These are phyloP conservation scores for Herminia tarsipennalis DNA, from an alignment of 2,888 invertebrate genomes.

Conservation along the genomic window DNA sequence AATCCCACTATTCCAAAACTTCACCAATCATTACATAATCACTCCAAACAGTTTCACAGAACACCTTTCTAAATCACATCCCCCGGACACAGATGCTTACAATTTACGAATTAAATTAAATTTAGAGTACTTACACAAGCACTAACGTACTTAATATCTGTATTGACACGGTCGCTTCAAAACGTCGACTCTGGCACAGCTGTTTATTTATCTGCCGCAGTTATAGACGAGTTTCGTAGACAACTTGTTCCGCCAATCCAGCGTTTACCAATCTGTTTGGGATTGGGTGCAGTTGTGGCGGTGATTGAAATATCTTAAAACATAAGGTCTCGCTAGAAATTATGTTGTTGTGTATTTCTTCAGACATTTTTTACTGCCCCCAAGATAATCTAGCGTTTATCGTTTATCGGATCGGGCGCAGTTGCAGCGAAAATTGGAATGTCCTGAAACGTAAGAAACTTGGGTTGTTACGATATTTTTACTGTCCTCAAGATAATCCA, in stretches of 20 bases:
- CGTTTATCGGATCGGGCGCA: too few species aligned
- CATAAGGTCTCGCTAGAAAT: too few species aligned
- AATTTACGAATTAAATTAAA: slow-evolving; percentile 39
- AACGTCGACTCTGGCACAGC: slow-evolving; percentile 63
- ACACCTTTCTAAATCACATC: not conserved
- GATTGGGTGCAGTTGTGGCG: slow-evolving; percentile 39
- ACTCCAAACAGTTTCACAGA: not conserved
- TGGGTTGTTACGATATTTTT: too few species aligned
- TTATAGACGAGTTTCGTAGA: slow-evolving; percentile 69
- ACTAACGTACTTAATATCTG: slow-evolving; percentile 44
- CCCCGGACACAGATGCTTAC: slow-evolving; percentile 23
- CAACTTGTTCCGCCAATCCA: slow-evolving; percentile 63
- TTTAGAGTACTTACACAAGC: slow-evolving; percentile 22
- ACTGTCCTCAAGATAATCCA: too few species aligned
- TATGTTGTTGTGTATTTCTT: too few species aligned
- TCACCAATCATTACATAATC: too few species aligned
- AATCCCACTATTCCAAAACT: too few species aligned
- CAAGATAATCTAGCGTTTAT: too few species aligned
- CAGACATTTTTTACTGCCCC: too few species aligned
- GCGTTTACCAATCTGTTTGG: slow-evolving; percentile 30
- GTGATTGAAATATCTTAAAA: slow-evolving; percentile 5
- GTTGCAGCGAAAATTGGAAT: too few species aligned
- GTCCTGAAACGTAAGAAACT: too few species aligned
- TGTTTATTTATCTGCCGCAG: slow-evolving; percentile 76
- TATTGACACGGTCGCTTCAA: slow-evolving; percentile 47